Base-by-base conservation (phyloP, 2,888 invertebrate species). In the Acleris cristana region DNA sequence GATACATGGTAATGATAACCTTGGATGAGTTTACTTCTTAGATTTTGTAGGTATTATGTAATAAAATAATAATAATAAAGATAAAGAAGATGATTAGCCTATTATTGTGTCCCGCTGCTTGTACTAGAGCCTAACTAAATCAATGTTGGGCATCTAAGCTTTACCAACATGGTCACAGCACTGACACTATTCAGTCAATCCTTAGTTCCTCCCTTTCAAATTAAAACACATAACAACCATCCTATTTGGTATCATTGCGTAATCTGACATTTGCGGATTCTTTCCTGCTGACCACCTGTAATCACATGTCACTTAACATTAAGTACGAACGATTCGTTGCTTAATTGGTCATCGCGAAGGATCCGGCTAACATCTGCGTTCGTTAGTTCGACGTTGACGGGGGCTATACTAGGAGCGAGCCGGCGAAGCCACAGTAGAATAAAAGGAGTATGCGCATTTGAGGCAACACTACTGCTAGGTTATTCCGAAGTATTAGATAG, bases 361-460 rank as follows among this genome's bases (percentile, higher is more conserved):
- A 83, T 86, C 83, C 83, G 83, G 76, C 76, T 78, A 69, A 73
- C 76, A 81, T 80, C 78, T 79, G 77, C 76, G 80, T 85, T 86
- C 85, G 84, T 87, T 88, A 86, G 82, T 75, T 77, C 64, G 75
- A 75, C 76, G 77, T 76, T 76, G 80, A 81, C 80, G 75, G 72
- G 76, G 76, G 74, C 85, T 83, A 81, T 82, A 82, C 80, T 79
- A 75, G 81, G 78, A 72, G 77, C 77, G 78, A 79, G 72, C 77
- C 61, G 53, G 26, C 51, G 1, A 30, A 45, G 49, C 1, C 56
- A 53, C 45, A 62, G 66, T 62, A 2, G 30, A 54, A 66, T 10
- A 40, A 34, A 5, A 57, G 49, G n/a, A 57, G 52, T 52, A 57
- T 14, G 18, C 21, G 18, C 48, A 7, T 48, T n/a, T 48, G 45